Base-by-base conservation (phyloP, 2,113 vertebrate species). In the Panthera uncia region DNA sequence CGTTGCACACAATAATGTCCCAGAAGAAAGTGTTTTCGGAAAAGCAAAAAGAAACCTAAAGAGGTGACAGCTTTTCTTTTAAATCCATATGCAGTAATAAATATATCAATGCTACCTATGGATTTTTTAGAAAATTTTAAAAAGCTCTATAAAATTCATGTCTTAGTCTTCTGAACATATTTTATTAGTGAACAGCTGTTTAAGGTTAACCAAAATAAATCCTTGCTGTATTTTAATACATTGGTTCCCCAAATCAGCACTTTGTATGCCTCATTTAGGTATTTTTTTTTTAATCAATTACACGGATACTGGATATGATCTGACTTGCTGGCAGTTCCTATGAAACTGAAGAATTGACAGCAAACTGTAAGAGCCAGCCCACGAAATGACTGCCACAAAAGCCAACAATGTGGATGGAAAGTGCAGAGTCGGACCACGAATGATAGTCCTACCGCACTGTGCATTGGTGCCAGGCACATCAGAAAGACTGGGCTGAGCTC, bases 121-220 rank as follows among this genome's bases (percentile, higher is more conserved):
- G 78, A 31, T 95, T 95, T 92, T 91, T 85, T 41, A 97, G 95
- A 96, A 97, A 85, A 33, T 31, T 38, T 89, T 66, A 80, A 57
- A 89, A 97, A 95, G 45, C 23, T 95, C 15, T 97, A 93, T 85
- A 81, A 89, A 95, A 97, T 87, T 57, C 84, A 83, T 41, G 52
- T 61, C 66, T 81, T 94, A 45, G 86, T 83, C 21, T 27, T 93
- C 94, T 61, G 86, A 97, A 93, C 92, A 87, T 95, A 95, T 96
- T 98, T 97, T 92, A 95, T 96, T 95, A 95, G 82, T 82, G 89
- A 98, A 89, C 95, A 97, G 92, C 96, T 98, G 94, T 96, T 98
- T 94, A 98, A 95, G 57, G 65, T 97, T 98, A 96, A 94, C 82
- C 66, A 88, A 89, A 92, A 87, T 93, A 97, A 93, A 76, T 78